These are phyloP conservation scores for Trilocha varians DNA, from an alignment of 2,888 invertebrate genomes.

Conservation along the genomic window DNA sequence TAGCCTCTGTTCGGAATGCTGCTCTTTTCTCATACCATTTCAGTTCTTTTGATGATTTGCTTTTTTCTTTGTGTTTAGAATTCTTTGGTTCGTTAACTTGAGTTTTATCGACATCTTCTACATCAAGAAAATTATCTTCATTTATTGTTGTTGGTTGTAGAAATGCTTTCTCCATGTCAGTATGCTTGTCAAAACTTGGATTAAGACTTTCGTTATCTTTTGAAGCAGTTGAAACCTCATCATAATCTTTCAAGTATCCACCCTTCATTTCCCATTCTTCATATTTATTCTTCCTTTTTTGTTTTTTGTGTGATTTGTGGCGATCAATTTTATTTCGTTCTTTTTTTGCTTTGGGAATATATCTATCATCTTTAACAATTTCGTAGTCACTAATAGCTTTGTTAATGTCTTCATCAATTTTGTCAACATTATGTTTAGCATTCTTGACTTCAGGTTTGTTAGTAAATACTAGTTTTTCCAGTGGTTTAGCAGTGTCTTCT, in stretches of 20 bases:
- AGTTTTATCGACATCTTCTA: constrained; percentile 27
- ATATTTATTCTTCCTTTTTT: constrained; percentile 57
- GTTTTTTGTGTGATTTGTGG: constrained; percentile 50
- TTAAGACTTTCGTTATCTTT: constrained; percentile 30
- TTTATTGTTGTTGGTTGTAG: neutral
- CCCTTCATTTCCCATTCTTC: constrained; percentile 65
- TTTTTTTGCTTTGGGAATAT: constrained; percentile 39
- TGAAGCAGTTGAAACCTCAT: constrained; percentile 37
- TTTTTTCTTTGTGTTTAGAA: constrained; percentile 11
- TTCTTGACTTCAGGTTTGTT: constrained; percentile 37
- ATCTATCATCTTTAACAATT: constrained; percentile 54
- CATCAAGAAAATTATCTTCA: constrained; percentile 11
- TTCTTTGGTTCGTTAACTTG: constrained; percentile 16
- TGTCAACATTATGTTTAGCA: constrained; percentile 35
- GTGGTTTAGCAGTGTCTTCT: constrained; percentile 5
- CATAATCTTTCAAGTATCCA: constrained; percentile 54
- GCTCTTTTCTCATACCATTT: constrained; percentile 57
- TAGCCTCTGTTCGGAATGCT: constrained; percentile 42
- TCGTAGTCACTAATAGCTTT: constrained; percentile 43
- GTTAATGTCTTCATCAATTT: constrained; percentile 21
- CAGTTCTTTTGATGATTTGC: constrained; percentile 13
- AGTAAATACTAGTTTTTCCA: neutral
- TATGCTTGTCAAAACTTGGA: neutral
- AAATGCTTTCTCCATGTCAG: neutral
- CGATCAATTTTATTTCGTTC: constrained; percentile 51